Conservation (phyloP, 2,113 vertebrate genomes). For the Aptenodytes patagonicus region DNA sequence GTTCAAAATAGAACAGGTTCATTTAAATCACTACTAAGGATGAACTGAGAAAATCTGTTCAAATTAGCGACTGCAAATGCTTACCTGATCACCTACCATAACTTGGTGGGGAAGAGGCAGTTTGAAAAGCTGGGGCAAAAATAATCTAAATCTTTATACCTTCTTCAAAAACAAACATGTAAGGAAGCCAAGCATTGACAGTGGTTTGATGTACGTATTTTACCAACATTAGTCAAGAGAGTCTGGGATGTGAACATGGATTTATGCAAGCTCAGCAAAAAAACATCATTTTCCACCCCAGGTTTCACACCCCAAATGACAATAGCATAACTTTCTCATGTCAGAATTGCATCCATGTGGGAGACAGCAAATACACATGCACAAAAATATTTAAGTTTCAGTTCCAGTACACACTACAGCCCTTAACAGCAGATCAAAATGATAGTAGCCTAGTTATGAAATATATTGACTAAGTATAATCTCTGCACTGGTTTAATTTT, state of each 20-base stretch:
- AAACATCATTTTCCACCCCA: accelerated
- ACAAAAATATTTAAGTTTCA: neutral
- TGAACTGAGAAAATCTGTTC: neutral
- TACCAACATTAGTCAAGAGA: neutral
- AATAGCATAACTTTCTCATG: neutral
- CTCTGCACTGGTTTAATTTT: neutral
- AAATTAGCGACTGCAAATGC: neutral
- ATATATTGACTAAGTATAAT: neutral
- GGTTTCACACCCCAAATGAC: neutral
- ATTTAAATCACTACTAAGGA: neutral
- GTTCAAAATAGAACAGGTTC: neutral
- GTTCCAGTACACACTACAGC: neutral
- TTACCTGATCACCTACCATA: neutral
- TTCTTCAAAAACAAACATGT: neutral
- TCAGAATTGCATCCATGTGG: neutral
- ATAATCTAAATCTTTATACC: neutral
- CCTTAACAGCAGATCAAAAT: neutral
- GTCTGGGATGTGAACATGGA: neutral
- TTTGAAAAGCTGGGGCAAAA: neutral
- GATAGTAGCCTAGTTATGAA: neutral
- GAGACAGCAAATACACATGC: neutral
- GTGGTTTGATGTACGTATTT: neutral
- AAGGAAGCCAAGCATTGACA: neutral
- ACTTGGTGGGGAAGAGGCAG: neutral
- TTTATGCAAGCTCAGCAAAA: neutral